Conservation (phyloP, 2,888 invertebrate species). For the Pelosia muscerda region DNA sequence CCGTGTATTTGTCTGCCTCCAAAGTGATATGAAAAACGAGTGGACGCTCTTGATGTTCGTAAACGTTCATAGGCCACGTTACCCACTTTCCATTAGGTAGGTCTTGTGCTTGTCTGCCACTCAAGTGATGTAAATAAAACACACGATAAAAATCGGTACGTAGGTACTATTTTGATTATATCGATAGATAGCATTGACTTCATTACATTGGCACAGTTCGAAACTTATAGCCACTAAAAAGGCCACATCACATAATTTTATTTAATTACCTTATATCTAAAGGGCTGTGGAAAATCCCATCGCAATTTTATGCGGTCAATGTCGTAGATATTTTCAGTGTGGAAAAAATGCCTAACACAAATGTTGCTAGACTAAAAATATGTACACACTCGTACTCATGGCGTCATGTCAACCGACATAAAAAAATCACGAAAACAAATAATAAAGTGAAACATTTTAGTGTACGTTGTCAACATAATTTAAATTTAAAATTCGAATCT, state of each 20-base stretch:
- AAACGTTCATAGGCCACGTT: no score
- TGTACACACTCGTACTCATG: constrained; percentile 15
- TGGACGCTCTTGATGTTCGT: no score
- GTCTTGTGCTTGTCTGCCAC: no score
- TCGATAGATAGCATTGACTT: neutral
- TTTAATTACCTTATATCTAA: constrained; percentile 21
- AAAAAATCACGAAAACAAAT: constrained; percentile 48
- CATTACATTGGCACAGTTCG: constrained; percentile 14
- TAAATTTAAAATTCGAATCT: constrained; percentile 44
- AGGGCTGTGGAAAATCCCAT: constrained; percentile 18
- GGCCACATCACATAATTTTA: constrained; percentile 22
- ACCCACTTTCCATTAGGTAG: no score
- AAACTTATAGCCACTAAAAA: constrained; percentile 20
- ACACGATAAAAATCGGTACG: no score
- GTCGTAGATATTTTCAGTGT: constrained; percentile 13
- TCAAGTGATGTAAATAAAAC: no score
- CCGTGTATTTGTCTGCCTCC: no score
- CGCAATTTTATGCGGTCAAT: constrained; percentile 37
- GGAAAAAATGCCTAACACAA: constrained; percentile 26
- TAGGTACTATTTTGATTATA: neutral
- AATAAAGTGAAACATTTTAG: constrained; percentile 45
- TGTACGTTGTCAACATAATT: constrained; percentile 45
- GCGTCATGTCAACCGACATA: constrained; percentile 27
- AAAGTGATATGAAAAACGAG: no score
- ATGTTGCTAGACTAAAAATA: constrained; percentile 17